Percentiles rank a stretch among this genome's conserved stretches.
These are phyloP conservation scores for Neotragus pygmaeus DNA, from an alignment of 2,113 vertebrate species.

Conservation along the genomic window DNA sequence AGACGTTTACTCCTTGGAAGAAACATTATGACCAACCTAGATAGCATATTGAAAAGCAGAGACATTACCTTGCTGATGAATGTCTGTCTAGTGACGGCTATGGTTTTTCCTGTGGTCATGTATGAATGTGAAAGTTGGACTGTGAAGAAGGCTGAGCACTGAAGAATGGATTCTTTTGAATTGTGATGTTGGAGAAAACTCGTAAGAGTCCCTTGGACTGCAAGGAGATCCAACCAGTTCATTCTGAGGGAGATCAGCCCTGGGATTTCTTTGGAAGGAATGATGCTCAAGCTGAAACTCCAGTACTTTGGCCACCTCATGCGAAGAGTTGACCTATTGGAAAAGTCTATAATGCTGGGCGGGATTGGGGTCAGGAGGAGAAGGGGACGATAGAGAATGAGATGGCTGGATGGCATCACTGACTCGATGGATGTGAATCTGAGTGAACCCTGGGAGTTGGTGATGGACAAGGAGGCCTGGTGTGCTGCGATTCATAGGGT, in stretches of 20 bases:
- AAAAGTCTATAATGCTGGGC: neutral
- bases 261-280: neutral
- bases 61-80: neutral
- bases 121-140: neutral
- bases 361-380: neutral
- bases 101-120: neutral
- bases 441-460: no score
- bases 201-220: neutral
- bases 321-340: neutral
- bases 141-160: neutral
- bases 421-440: no score
- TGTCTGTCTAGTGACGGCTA: fast-evolving
- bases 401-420: neutral
- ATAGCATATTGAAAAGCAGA: neutral
- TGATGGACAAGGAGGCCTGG: neutral
- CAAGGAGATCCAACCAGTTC: neutral
- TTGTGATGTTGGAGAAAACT: neutral
- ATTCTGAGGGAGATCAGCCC: neutral
- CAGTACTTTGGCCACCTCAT: neutral
- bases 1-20: neutral
- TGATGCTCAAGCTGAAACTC: neutral
- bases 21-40: neutral
- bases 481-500: no score
- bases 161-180: neutral
- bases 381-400: neutral